Base-by-base conservation (phyloP, 2,888 invertebrate species). In the Ganaspis brasiliensis region DNA sequence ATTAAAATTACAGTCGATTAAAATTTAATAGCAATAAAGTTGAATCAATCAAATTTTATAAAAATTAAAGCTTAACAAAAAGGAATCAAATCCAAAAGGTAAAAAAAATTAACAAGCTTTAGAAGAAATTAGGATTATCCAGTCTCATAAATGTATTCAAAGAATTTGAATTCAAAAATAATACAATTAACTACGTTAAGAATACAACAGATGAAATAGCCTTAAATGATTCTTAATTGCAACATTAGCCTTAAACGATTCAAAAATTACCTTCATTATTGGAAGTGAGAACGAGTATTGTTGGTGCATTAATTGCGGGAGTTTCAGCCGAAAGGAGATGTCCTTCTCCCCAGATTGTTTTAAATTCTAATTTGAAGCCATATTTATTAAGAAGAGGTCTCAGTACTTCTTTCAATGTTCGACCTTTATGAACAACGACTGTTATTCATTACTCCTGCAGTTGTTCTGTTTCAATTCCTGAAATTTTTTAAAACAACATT, bases 351-450 rank as follows among this genome's bases (percentile, higher is more conserved):
- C 92, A 92, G 63, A 92, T 88, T 45, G 91, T 91, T 72, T 97
- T 94, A 77, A 94, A 92, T 76, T 96, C 96, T 83, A 97, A 92
- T 85, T 94, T 95, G 89, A 95, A 96, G 78, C 96, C 96, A 91
- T 97, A 97, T 89, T 97, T 96, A 84, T 95, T 94, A 70, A 97
- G 92, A 81, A 97, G 96, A 12, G 98, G 98, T 78, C 96, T 94
- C 85, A 99, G 93, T 79, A 98, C 98, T 91, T 98, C 97, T 56
- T 94, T 94, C 81, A 98, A 93, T 24, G 96, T 94, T 87, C 96
- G 96, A 87, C 94, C 95, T 70, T 96, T 96, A 86, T 97, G 96
- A 75, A 98, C 97, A 87, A 98, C 96, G 71, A 98, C 96, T 21
- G 96, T 95, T 70, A 95, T 94, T 91, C 97, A 96, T 49, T 59